phyloP scores from a whole-genome alignment of 2,113 vertebrate species.

The Vombatus ursinus region DNA sequence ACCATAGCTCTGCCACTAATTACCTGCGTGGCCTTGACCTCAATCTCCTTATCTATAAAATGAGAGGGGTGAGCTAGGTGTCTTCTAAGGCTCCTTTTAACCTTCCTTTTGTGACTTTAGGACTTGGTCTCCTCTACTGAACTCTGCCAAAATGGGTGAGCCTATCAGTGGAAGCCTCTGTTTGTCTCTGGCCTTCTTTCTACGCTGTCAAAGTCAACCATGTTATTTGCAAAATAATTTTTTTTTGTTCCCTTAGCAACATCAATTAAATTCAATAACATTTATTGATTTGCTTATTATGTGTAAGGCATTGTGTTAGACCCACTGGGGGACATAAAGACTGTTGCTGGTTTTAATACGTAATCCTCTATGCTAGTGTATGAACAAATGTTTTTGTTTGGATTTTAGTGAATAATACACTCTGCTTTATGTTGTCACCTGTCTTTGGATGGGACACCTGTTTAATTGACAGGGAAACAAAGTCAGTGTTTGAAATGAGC shows the following conservation, averaged over 20 bases:
- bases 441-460: background rate
- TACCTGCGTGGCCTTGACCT: background rate
- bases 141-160: background rate
- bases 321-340: background rate
- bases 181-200: background rate
- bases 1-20: background rate
- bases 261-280: slow-evolving; percentile 5
- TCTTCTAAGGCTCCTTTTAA: background rate
- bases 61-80: background rate
- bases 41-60: background rate
- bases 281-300: background rate
- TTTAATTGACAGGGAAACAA: background rate
- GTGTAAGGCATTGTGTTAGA: background rate
- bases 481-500: background rate
- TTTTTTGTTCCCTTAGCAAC: background rate
- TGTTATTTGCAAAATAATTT: background rate
- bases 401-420: background rate
- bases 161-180: background rate
- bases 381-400: slow-evolving; percentile 10
- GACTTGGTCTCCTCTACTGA: background rate
- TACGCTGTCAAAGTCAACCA: background rate
- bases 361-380: background rate
- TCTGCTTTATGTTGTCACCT: background rate
- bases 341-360: background rate
- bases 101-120: background rate